Evolutionary conservation across 2,113 vertebrate species (phyloP).

Genomic region (Aphelocoma coerulescens): DNA sequence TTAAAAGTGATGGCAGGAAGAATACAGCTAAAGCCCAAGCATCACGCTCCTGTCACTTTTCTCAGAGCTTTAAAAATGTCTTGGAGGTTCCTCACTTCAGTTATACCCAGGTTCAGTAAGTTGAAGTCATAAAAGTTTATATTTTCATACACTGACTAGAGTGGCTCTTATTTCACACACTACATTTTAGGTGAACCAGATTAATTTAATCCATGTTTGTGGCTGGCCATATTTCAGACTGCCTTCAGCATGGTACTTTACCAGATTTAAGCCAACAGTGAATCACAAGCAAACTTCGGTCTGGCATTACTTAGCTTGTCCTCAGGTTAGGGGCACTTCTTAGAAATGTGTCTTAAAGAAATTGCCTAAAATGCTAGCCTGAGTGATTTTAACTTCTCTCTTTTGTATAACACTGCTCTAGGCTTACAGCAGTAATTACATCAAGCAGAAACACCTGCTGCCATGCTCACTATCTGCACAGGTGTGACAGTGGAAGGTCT

Average conservation of each 20-base stretch:
- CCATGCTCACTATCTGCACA: neutral
- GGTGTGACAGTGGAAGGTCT: neutral
- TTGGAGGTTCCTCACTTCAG: neutral
- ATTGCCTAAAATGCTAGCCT: conserved; percentile 16
- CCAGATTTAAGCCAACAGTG: conserved; percentile 32
- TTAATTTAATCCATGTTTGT: conserved; percentile 51
- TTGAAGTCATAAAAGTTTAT: conserved; percentile 11
- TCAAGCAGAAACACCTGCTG: neutral
- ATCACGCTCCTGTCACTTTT: neutral
- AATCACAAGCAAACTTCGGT: conserved; percentile 28
- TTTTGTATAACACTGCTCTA: neutral
- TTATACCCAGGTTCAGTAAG: neutral
- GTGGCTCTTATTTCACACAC: conserved; percentile 4
- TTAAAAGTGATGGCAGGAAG: neutral
- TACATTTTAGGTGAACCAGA: conserved; percentile 26
- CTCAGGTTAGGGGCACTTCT: neutral
- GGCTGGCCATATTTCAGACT: neutral
- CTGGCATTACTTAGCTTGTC: neutral
- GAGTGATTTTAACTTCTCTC: conserved; percentile 11
- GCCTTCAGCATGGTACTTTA: conserved; percentile 14
- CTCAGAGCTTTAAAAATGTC: neutral
- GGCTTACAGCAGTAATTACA: neutral
- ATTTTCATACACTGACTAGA: conserved; percentile 22
- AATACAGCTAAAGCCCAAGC: neutral
- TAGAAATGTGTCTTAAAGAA: conserved; percentile 14